Percentiles rank a stretch among this genome's conserved stretches.
These are phyloP conservation scores for Hassar affinis DNA, from an alignment of 2,113 vertebrate species.

Conservation along the genomic window DNA sequence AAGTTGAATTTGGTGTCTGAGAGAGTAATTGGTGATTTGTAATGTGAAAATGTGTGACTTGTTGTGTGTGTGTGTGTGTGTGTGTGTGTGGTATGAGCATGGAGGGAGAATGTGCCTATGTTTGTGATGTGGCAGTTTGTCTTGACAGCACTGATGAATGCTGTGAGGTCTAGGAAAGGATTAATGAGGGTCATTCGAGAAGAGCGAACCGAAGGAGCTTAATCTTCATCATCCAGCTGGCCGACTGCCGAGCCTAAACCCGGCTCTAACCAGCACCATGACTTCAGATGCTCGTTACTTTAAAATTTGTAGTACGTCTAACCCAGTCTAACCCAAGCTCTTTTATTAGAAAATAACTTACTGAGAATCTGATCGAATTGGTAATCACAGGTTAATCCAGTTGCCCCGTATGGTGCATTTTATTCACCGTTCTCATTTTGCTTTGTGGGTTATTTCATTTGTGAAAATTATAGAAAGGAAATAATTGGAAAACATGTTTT, in stretches of 20 bases:
- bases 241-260: slow-evolving; percentile 23
- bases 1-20: background rate
- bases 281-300: background rate
- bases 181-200: slow-evolving; percentile 24
- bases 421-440: background rate
- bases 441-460: background rate
- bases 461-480: background rate
- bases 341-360: background rate
- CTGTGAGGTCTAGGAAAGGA: slow-evolving; percentile 32
- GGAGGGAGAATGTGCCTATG: background rate
- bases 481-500: background rate
- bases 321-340: background rate
- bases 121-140: slow-evolving; percentile 8
- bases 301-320: background rate
- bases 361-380: background rate
- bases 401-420: background rate
- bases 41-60: background rate
- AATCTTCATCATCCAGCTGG: slow-evolving; percentile 42
- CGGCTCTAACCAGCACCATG: background rate
- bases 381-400: background rate
- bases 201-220: slow-evolving; percentile 32
- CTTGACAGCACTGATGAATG: background rate
- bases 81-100: background rate
- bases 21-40: background rate
- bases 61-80: background rate